Conservation (phyloP, 1,140 invertebrate species). For the Doryteuthis pealeii region DNA sequence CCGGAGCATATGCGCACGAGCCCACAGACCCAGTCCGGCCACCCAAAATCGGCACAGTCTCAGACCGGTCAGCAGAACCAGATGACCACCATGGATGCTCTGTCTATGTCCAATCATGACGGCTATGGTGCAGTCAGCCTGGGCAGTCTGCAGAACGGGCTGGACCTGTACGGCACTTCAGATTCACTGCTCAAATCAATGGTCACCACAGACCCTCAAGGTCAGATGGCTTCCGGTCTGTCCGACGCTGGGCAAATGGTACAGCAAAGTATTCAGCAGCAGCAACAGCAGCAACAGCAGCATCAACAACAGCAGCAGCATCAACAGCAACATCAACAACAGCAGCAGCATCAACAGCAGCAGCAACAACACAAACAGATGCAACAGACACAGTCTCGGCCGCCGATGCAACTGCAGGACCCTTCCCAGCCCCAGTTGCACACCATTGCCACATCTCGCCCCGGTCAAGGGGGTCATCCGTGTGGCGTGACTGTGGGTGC, state of each 20-base stretch:
- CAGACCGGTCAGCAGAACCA: conserved; percentile 12
- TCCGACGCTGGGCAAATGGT: conserved; percentile 30
- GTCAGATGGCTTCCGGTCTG: conserved; percentile 35
- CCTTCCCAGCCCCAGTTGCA: conserved; percentile 29
- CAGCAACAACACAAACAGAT: conserved; percentile 14
- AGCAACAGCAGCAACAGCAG: conserved; percentile 19
- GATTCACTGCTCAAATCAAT: conserved; percentile 14
- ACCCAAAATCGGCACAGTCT: neutral
- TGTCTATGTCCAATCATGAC: conserved; percentile 16
- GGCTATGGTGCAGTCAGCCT: conserved; percentile 12
- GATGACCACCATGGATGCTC: conserved; percentile 12
- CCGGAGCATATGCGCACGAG: conserved; percentile 16
- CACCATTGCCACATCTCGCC: neutral
- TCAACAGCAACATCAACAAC: conserved; percentile 21
- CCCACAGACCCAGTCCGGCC: conserved; percentile 8
- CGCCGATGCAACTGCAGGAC: neutral
- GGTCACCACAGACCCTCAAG: conserved; percentile 12
- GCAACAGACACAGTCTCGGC: conserved; percentile 13
- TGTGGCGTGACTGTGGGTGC: neutral
- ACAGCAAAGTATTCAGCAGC: conserved; percentile 28
- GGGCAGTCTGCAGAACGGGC: conserved; percentile 6
- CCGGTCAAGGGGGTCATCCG: neutral
- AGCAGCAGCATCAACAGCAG: conserved; percentile 17
- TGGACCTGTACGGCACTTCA: conserved; percentile 22
- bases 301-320: conserved; percentile 22